Evolutionary conservation across 2,888 invertebrate genomes (phyloP).

Genomic region (Trileptium ribeirensis): DNA sequence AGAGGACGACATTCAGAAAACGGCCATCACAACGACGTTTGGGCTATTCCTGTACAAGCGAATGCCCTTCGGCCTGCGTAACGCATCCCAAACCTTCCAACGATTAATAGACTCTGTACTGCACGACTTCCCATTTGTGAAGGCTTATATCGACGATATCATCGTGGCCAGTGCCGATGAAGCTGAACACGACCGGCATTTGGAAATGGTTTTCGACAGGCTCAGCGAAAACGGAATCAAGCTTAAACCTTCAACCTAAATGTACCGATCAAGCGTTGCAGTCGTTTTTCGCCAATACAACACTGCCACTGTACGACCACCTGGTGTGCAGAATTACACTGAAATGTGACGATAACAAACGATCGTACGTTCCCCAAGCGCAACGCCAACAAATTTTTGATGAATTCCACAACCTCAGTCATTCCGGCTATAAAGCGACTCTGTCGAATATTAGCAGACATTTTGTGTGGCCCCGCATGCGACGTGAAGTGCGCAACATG

Average conservation of each 20-base stretch:
- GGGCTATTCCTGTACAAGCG: slow-evolving; percentile 32
- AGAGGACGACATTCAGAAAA: slow-evolving; percentile 27
- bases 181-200: not conserved
- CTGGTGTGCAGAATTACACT: not conserved
- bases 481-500: not conserved
- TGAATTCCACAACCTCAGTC: not conserved
- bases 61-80: slow-evolving; percentile 35
- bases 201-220: not conserved
- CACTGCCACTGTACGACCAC: not conserved
- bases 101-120: slow-evolving; percentile 20
- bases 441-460: not conserved
- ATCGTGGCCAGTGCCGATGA: not conserved
- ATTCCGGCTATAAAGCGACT: not conserved
- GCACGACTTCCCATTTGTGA: not conserved
- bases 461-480: slow-evolving; percentile 6
- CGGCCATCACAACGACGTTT: slow-evolving; percentile 27
- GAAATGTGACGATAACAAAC: not conserved
- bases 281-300: not conserved
- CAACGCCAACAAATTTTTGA: slow-evolving; percentile 3
- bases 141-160: slow-evolving; percentile 2
- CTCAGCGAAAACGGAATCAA: not conserved
- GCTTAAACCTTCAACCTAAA: not conserved
- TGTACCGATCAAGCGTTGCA: not conserved
- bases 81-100: slow-evolving; percentile 34
- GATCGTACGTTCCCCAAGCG: not conserved